Evolutionary conservation across 2,797 vertebrate genomes (phyloP).

Genomic region (Hyperoplus immaculatus): DNA sequence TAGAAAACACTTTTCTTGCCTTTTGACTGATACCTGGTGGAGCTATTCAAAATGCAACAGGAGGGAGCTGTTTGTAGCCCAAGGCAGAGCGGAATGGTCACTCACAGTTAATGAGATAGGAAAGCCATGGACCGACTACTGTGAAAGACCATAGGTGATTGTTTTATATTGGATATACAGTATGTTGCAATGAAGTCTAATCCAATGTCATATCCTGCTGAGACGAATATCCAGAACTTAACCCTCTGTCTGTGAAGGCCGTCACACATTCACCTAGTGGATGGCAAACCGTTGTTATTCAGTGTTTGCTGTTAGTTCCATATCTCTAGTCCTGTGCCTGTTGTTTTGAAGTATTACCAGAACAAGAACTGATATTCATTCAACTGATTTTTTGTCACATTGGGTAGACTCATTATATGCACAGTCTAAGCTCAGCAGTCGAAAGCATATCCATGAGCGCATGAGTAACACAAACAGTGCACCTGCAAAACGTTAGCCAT

Average conservation of each 20-base stretch:
- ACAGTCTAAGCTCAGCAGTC: neutral
- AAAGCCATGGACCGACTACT: neutral
- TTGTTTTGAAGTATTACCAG: neutral
- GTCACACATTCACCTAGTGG: neutral
- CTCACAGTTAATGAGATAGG: slow-evolving; percentile 20
- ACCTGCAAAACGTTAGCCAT: neutral
- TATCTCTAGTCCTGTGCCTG: neutral
- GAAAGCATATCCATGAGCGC: slow-evolving; percentile 31
- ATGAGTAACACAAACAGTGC: neutral
- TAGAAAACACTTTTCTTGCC: neutral
- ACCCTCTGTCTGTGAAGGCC: neutral
- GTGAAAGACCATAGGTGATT: neutral
- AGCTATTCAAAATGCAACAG: slow-evolving; percentile 31
- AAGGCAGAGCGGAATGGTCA: slow-evolving; percentile 10
- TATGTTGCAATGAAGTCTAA: slow-evolving; percentile 1
- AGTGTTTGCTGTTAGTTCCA: neutral
- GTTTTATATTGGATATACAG: slow-evolving; percentile 2
- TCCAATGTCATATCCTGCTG: neutral
- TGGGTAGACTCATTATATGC: slow-evolving; percentile 23
- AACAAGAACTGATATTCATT: neutral
- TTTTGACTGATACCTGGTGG: neutral
- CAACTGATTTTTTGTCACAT: neutral
- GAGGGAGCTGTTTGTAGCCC: slow-evolving; percentile 26
- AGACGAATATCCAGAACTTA: slow-evolving; percentile 10
- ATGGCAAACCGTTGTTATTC: neutral